phyloP scores from a whole-genome alignment of 2,888 invertebrate species.

The Acronicta leporina region DNA sequence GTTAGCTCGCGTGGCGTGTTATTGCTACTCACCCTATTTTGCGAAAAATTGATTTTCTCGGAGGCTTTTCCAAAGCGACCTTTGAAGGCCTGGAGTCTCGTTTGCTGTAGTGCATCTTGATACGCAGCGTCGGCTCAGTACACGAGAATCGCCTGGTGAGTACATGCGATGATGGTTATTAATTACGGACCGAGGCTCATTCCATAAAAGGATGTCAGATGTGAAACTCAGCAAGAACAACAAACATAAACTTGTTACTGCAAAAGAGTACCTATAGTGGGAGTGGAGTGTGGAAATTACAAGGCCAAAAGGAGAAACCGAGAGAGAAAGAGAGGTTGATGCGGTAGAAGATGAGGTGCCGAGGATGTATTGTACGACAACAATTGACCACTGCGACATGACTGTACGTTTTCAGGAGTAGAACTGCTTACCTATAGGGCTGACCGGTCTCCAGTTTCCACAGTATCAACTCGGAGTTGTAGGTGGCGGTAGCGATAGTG shows the following conservation, averaged over 20 bases:
- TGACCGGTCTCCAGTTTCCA: constrained; percentile 96
- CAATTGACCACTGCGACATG: neutral
- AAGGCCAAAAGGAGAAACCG: too few relatives aligned
- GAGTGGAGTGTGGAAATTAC: too few relatives aligned
- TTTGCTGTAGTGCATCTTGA: constrained; percentile 88
- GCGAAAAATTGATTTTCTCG: constrained; percentile 50
- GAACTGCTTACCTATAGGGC: constrained; percentile 86
- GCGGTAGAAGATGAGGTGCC: too few relatives aligned
- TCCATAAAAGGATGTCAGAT: too few relatives aligned
- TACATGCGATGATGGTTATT: too few relatives aligned
- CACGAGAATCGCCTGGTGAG: constrained; percentile 81
- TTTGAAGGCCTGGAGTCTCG: constrained; percentile 58
- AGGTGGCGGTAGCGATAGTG: constrained; percentile 92
- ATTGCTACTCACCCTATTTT: constrained; percentile 61
- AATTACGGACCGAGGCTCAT: too few relatives aligned
- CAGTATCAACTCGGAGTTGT: constrained; percentile 94
- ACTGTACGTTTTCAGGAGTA: neutral
- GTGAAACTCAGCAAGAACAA: too few relatives aligned
- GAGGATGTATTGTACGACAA: too few relatives aligned
- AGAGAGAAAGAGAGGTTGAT: too few relatives aligned
- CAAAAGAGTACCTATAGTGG: too few relatives aligned
- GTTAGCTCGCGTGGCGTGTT: too few relatives aligned
- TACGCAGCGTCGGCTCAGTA: constrained; percentile 87
- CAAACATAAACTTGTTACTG: too few relatives aligned
- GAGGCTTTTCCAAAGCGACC: constrained; percentile 16